These are phyloP conservation scores for Malthinus seriepunctatus DNA, from an alignment of 2,888 invertebrate genomes.

Conservation along the genomic window DNA sequence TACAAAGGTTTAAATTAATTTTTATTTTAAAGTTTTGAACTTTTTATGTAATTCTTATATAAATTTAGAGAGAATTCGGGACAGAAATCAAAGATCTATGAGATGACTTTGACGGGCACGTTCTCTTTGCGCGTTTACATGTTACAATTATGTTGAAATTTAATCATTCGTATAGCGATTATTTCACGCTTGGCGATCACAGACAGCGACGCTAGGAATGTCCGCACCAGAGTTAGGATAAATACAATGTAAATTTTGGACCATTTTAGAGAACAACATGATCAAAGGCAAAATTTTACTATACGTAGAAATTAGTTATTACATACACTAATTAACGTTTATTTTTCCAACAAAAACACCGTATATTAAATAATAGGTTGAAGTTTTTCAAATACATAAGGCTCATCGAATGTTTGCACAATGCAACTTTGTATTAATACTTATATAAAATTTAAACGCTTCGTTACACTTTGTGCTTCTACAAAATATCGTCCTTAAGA, in stretches of 20 bases:
- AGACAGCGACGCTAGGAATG: constrained; percentile 55
- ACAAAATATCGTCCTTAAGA: constrained; percentile 46
- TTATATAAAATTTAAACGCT: constrained; percentile 49
- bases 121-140: constrained; percentile 42
- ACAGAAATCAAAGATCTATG: constrained; percentile 36
- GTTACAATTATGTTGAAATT: constrained; percentile 58
- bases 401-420: constrained; percentile 25
- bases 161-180: constrained; percentile 57
- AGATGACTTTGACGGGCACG: constrained; percentile 37
- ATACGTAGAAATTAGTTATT: background rate
- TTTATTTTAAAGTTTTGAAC: no score
- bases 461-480: constrained; percentile 49
- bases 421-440: constrained; percentile 51
- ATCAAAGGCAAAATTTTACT: constrained; percentile 22
- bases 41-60: no score
- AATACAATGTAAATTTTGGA: constrained; percentile 56
- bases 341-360: constrained; percentile 48
- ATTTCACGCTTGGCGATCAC: constrained; percentile 55
- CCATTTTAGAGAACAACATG: constrained; percentile 43
- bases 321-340: constrained; percentile 12
- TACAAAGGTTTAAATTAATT: no score
- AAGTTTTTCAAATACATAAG: no score
- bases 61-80: constrained; percentile 15
- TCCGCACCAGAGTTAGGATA: constrained; percentile 53
- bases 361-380: constrained; percentile 40